Conservation (phyloP, 2,797 vertebrate genomes). For the Hydrophis major region DNA sequence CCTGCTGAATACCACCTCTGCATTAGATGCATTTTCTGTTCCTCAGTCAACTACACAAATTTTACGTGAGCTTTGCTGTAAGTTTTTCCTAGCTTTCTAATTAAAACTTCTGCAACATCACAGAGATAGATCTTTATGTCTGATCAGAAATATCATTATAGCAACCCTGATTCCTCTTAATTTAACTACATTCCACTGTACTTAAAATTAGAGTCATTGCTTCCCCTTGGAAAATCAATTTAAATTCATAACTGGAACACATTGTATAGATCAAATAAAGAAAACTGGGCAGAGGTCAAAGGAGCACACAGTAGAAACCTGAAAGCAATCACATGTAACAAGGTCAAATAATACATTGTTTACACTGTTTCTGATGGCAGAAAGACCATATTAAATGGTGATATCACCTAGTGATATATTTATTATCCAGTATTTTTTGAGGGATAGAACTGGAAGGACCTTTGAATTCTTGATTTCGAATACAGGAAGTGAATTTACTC, state of each 20-base stretch:
- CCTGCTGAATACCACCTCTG: too few relatives aligned
- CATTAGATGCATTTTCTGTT: background rate
- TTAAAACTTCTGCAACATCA: slow-evolving; percentile 8
- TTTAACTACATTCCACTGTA: slow-evolving; percentile 18
- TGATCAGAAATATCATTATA: background rate
- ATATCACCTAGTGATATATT: background rate
- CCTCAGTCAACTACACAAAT: background rate
- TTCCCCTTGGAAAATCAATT: slow-evolving; percentile 9
- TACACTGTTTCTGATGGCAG: background rate
- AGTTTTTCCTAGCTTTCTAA: slow-evolving; percentile 9
- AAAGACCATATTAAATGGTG: background rate
- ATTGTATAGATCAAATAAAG: background rate
- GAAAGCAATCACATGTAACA: background rate
- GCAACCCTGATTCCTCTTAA: background rate
- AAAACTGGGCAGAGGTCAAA: background rate
- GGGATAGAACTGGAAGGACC: background rate
- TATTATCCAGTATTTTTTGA: background rate
- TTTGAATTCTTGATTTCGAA: background rate
- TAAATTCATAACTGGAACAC: slow-evolving; percentile 28
- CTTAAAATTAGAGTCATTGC: slow-evolving; percentile 1
- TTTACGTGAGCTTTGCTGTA: background rate
- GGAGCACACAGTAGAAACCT: background rate
- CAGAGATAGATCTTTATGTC: slow-evolving; percentile 6
- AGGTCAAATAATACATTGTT: background rate
- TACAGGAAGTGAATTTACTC: background rate